phyloP scores from a whole-genome alignment of 2,888 invertebrate species.

The Myopa testacea region DNA sequence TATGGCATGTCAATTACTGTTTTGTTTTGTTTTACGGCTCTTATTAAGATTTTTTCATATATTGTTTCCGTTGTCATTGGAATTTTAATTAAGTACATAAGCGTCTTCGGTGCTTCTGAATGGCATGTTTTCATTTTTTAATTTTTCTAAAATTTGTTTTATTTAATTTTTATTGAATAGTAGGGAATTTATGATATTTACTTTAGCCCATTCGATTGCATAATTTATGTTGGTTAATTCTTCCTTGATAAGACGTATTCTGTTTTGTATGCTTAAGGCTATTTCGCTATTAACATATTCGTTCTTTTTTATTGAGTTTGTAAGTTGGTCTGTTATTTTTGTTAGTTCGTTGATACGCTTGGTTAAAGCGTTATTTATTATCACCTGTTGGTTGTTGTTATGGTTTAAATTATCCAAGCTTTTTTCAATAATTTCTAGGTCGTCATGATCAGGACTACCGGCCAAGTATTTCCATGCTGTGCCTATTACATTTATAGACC shows the following conservation, averaged over 20 bases:
- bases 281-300: conserved; percentile 24
- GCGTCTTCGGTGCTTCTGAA: too few species aligned
- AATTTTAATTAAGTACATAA: too few species aligned
- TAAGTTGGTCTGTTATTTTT: conserved; percentile 13
- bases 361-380: conserved; percentile 24
- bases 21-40: too few species aligned
- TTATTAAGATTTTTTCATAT: too few species aligned
- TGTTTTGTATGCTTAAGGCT: conserved; percentile 33
- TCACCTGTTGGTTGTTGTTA: conserved; percentile 21
- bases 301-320: conserved; percentile 25
- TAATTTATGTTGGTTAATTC: too few species aligned
- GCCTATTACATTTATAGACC: not conserved
- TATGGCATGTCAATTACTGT: too few species aligned
- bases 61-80: too few species aligned
- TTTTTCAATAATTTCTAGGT: conserved; percentile 14
- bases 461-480: not conserved
- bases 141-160: not conserved
- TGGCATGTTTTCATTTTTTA: too few species aligned
- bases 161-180: too few species aligned
- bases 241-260: conserved; percentile 34
- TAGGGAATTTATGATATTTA: too few species aligned
- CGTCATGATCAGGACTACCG: conserved; percentile 13
- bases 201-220: too few species aligned
- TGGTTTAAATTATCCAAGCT: conserved; percentile 8
- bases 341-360: conserved; percentile 23